Conservation (phyloP, 2,113 vertebrate genomes). For the Labeo rohita region DNA sequence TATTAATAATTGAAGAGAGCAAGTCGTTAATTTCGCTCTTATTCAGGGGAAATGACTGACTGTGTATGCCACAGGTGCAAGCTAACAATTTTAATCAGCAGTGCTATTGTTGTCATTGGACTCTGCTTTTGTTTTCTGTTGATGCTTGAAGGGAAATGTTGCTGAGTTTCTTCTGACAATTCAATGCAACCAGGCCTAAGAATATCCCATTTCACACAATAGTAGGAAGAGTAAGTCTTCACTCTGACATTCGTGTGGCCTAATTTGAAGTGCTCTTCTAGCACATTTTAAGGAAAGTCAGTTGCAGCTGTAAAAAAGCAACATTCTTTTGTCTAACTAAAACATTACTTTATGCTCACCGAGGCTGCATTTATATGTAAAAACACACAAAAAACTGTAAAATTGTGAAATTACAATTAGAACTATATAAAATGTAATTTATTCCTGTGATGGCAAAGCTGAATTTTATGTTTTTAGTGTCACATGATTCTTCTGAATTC, state of each 20-base stretch:
- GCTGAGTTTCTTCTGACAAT: slow-evolving; percentile 24
- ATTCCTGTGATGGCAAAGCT: too few species aligned
- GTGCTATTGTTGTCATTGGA: slow-evolving; percentile 10
- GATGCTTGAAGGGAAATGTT: slow-evolving; percentile 15
- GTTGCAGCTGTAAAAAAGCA: background rate
- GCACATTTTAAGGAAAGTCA: background rate
- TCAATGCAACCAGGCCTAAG: slow-evolving; percentile 34
- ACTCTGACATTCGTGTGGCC: slow-evolving; percentile 1
- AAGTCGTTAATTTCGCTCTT: background rate
- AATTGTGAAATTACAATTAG: too few species aligned
- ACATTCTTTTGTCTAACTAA: background rate
- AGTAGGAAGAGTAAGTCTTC: slow-evolving; percentile 43
- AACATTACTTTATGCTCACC: background rate
- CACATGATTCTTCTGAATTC: background rate
- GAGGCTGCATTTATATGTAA: background rate
- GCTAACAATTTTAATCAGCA: slow-evolving; percentile 17
- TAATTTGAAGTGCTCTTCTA: background rate
- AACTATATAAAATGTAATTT: too few species aligned
- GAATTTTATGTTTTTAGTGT: background rate
- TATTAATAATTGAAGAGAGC: slow-evolving; percentile 26
- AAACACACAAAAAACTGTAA: too few species aligned
- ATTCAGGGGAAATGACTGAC: background rate
- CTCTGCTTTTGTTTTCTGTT: slow-evolving; percentile 12
- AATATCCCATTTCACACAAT: slow-evolving; percentile 48
- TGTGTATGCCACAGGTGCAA: slow-evolving; percentile 11